Evolutionary conservation across 2,888 invertebrate genomes (phyloP), one percentile per base, ranked within the genome.

Genomic region (Lysandra bellargus): DNA sequence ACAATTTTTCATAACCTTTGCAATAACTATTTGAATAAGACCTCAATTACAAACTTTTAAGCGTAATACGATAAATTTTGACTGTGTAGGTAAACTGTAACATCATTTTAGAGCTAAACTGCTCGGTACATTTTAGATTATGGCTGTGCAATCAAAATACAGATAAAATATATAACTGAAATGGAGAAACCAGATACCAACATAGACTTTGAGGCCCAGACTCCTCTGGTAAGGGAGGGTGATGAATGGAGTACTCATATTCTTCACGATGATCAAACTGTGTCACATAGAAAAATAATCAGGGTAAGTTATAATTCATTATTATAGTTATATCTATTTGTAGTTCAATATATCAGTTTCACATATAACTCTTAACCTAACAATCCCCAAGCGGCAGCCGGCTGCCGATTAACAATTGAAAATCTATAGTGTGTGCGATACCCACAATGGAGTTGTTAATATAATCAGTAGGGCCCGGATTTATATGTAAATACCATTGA

Each of bases 201-300:
- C 53, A 76, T 76, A 76, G 76, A 76, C 23, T 76, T 76, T 57
- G 76, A 49, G 12, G 76, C 57, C 7, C 57, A 76, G n/a, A 23
- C 6, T 4, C 76, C 76, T 30, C 14, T 76, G 30, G 75, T 75
- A 12, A 76, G 57, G 33, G 76, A 76, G 17, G 33, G 14, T 33
- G 57, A 30, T 33, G 33, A 76, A 33, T 76, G 76, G 76, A 76
- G 76, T 30, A 57, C 17, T 30, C 53, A 76, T 76, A 30, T 30
- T 4, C 57, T 53, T 12, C 33, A 49, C 7, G 57, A 76, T 33
- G 87, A 84, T 79, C 87, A 88, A 81, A 84, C 85, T 83, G 83
- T 88, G 78, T 87, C 91, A 80, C 91, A 92, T 84, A 91, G 89
- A 61, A 92, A 91, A 87, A 87, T 92, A 81, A 86, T 92, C 82